phyloP scores from a whole-genome alignment of 1,140 invertebrate genomes.

The Pseudomyrmex dendroicus region DNA sequence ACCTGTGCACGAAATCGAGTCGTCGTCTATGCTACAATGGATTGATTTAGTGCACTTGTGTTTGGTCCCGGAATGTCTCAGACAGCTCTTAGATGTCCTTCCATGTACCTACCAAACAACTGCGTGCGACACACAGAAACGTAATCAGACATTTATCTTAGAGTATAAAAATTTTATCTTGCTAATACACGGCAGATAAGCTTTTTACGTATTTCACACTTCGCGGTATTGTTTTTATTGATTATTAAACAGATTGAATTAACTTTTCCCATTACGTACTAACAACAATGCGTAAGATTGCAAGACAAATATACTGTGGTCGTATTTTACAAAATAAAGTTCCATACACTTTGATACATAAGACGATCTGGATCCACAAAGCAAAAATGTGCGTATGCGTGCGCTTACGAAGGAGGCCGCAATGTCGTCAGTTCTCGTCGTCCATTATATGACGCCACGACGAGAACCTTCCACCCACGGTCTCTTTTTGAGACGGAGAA shows the following conservation, averaged over 20 bases:
- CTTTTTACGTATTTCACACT: not conserved
- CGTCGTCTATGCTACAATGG: conserved; percentile 75
- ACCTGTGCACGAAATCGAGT: conserved; percentile 75
- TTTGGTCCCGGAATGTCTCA: conserved; percentile 64
- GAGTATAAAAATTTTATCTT: not conserved
- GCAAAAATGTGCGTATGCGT: conserved; percentile 13
- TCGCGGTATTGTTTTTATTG: not conserved
- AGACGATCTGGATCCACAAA: not conserved
- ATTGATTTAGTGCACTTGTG: conserved; percentile 81
- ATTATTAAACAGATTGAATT: no score
- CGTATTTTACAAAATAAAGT: no score
- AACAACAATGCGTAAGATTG: no score
- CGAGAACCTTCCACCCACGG: conserved; percentile 62
- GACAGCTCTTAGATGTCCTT: conserved; percentile 63
- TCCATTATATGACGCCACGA: conserved; percentile 45
- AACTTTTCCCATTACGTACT: no score
- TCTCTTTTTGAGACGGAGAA: conserved; percentile 67
- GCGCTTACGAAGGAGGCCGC: conserved; percentile 1
- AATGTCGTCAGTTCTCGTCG: conserved; percentile 35
- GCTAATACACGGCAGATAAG: not conserved
- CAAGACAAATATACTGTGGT: no score
- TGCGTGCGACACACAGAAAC: not conserved
- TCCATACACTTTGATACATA: not conserved
- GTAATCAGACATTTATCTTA: conserved; percentile 6
- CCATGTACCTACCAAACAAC: not conserved